Evolutionary conservation across 2,888 invertebrate genomes (phyloP), one percentile per base, ranked within the genome.

Genomic region (Trachelus troglodyta): DNA sequence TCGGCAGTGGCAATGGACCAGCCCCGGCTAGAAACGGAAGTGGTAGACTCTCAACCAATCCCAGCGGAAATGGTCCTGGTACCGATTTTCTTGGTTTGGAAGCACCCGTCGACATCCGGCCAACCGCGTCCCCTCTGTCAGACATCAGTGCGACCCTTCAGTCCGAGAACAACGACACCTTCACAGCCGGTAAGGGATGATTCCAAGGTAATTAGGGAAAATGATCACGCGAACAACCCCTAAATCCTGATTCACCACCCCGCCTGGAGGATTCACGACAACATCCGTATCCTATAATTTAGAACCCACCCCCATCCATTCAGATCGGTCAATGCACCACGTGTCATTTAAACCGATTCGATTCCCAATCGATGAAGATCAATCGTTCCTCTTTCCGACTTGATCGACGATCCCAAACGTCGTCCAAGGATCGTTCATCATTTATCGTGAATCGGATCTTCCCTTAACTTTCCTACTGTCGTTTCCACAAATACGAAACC

Each of bases 111-210:
- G 90, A 90, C 82, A 85, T 87, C 84, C 88, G 87, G 80, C 89
- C 90, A 34, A 83, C 88, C 35, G 88, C 89, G 74, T 90, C 90
- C 78, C 91, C 91, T 40, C 81, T 90, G 80, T 90, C 91, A 80
- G 91, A 90, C 74, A 90, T 86, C 76, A 90, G 90, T 79, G 82
- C 85, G 69, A 89, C 89, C 75, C 81, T 90, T 76, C 89, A 84
- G 80, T 90, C 91, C 76, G 91, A 90, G 83, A 90, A 89, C 86
- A 89, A 89, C 86, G 90, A 90, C 84, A 86, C 88, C 79, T 88
- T 88, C 77, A 85, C 87, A 40, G 90, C 88, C 84, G 86, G 85
- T 85, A 80, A 83, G 74, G 12, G 33, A 31, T 71, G 31, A 6
- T 71, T 12, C 11, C 30, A 71, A 15, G 71, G 2, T 2, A 71